Evolutionary conservation across 2,113 vertebrate genomes (phyloP).

Genomic region (Bungarus multicinctus): DNA sequence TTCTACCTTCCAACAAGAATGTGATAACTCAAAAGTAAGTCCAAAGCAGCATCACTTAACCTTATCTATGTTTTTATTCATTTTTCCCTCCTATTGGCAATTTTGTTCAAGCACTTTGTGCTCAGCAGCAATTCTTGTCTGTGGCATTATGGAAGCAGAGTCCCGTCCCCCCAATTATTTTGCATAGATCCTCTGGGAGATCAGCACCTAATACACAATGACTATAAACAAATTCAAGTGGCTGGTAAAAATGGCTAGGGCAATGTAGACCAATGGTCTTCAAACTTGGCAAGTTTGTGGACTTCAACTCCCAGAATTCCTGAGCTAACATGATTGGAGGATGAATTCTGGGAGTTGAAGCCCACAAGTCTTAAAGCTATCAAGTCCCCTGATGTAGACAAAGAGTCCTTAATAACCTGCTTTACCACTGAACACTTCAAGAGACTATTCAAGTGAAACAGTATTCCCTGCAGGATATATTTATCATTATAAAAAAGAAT

Average conservation of each 20-base stretch:
- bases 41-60: neutral
- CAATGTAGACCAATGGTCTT: neutral
- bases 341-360: too few species aligned
- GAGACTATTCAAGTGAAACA: neutral
- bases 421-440: neutral
- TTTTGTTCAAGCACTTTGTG: neutral
- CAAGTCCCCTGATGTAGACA: neutral
- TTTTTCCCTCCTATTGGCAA: neutral
- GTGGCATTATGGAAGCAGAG: neutral
- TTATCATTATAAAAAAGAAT: neutral
- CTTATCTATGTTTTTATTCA: neutral
- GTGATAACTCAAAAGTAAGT: neutral
- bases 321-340: too few species aligned
- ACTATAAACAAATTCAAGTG: neutral
- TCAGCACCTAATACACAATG: neutral
- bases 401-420: neutral
- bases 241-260: neutral
- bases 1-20: neutral
- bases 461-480: neutral
- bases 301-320: too few species aligned
- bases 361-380: too few species aligned
- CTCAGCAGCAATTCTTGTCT: neutral
- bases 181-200: neutral
- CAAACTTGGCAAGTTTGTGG: too few species aligned
- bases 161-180: too few species aligned